A percentile compares a stretch with the other conserved stretches of the same genome.
These are phyloP conservation scores for Brachypalpus laphriformis DNA, from an alignment of 2,888 invertebrate species.

Conservation along the genomic window DNA sequence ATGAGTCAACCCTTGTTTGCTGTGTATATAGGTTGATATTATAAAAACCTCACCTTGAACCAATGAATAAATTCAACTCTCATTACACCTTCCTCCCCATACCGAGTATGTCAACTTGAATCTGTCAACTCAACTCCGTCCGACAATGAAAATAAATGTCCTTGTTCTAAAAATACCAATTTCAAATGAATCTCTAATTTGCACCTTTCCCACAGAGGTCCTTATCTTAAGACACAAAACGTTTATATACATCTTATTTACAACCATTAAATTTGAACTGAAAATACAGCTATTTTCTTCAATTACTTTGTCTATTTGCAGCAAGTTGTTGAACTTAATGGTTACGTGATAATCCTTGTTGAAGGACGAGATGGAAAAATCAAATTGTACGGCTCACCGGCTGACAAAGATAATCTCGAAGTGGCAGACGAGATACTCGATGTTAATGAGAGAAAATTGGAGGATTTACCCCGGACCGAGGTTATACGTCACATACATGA, in stretches of 20 bases:
- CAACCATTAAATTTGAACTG: background rate
- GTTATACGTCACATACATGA: slow-evolving; percentile 97
- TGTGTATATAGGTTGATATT: background rate
- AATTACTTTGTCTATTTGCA: slow-evolving; percentile 76
- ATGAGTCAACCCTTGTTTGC: background rate
- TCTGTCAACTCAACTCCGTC: background rate
- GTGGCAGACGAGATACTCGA: slow-evolving; percentile 98
- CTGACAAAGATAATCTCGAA: slow-evolving; percentile 96
- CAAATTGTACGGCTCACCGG: slow-evolving; percentile 95
- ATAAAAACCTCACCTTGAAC: background rate
- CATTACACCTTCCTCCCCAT: background rate
- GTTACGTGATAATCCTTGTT: slow-evolving; percentile 96
- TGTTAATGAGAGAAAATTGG: slow-evolving; percentile 96
- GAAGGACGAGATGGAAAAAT: slow-evolving; percentile 97
- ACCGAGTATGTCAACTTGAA: background rate
- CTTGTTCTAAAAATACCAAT: slow-evolving; percentile 24
- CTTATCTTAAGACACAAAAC: background rate
- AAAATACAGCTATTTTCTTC: slow-evolving; percentile 1
- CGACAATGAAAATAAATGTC: slow-evolving; percentile 11
- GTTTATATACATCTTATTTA: background rate
- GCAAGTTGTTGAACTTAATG: slow-evolving; percentile 93
- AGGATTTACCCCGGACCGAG: slow-evolving; percentile 95
- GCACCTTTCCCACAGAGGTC: background rate
- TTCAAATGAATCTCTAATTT: background rate
- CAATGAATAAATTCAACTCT: background rate